Conservation (phyloP, 1,140 invertebrate genomes). For the Cyclargus thomasi region DNA sequence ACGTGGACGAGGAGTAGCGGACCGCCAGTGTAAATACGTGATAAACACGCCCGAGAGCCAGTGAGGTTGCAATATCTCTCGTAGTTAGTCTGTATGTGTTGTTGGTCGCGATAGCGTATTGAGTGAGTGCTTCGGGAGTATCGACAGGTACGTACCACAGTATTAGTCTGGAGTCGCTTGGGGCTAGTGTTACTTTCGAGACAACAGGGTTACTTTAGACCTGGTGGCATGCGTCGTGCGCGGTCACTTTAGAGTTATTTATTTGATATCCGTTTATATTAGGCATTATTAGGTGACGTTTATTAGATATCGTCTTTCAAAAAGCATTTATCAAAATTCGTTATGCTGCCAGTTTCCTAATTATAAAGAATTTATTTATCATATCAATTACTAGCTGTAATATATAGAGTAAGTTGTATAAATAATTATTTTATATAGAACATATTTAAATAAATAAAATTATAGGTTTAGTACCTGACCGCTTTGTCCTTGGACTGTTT, state of each 20-base stretch:
- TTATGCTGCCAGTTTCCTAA: conserved; percentile 44
- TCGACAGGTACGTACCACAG: conserved; percentile 12
- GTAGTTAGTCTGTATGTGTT: conserved; percentile 18
- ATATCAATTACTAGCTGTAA: conserved; percentile 59
- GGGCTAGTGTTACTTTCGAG: conserved; percentile 3
- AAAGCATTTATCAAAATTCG: conserved; percentile 48
- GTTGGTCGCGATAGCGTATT: conserved; percentile 29
- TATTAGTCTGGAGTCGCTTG: conserved; percentile 8
- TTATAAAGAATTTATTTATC: conserved; percentile 67
- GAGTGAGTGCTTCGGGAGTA: conserved; percentile 11
- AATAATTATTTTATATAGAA: conserved; percentile 45
- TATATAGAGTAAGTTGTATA: conserved; percentile 45
- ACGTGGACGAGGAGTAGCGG: conserved; percentile 68
- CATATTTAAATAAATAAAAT: conserved; percentile 33
- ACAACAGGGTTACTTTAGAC: conserved; percentile 37
- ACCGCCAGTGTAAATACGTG: conserved; percentile 56
- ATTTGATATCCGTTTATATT: conserved; percentile 42
- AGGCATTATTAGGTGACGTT: conserved; percentile 31
- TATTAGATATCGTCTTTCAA: conserved; percentile 31
- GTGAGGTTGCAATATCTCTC: conserved; percentile 34
- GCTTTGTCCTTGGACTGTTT: conserved; percentile 5
- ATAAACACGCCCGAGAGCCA: conserved; percentile 21
- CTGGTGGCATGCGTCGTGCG: conserved; percentile 25
- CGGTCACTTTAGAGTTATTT: conserved; percentile 34
- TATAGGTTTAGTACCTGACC: conserved; percentile 50